These are phyloP conservation scores for Acronicta leporina DNA, from an alignment of 2,888 invertebrate species.

Conservation along the genomic window DNA sequence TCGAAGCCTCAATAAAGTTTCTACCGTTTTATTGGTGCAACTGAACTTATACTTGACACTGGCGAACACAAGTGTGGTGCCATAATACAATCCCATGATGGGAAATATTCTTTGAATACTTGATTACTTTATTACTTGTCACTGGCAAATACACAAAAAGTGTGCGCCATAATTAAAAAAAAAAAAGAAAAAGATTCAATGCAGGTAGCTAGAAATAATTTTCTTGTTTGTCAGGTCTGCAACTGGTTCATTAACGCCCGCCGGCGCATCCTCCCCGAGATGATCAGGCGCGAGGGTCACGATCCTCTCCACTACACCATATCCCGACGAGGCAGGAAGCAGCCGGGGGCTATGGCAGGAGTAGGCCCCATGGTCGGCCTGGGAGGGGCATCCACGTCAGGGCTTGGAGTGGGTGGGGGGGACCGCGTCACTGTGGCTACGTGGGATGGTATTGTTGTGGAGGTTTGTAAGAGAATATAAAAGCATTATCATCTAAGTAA, in stretches of 20 bases:
- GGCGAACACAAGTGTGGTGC: too few species aligned
- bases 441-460: constrained; percentile 81
- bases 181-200: too few species aligned
- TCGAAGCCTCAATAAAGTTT: too few species aligned
- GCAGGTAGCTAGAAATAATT: constrained; percentile 89
- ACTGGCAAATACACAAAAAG: too few species aligned
- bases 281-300: constrained; percentile 97
- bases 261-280: constrained; percentile 96
- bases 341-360: constrained; percentile 76
- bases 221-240: constrained; percentile 89
- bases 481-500: too few species aligned
- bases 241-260: constrained; percentile 99
- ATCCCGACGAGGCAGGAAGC: constrained; percentile 95
- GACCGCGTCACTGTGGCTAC: constrained; percentile 70
- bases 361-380: constrained; percentile 70
- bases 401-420: constrained; percentile 61
- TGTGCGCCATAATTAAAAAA: too few species aligned
- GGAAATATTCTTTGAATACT: too few species aligned
- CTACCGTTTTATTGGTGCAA: too few species aligned
- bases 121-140: too few species aligned
- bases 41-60: too few species aligned
- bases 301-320: constrained; percentile 97
- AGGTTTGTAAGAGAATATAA: constrained; percentile 61
- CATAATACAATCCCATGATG: too few species aligned
- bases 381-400: constrained; percentile 66